Conservation (phyloP, 2,888 invertebrate species). For the Lypha dubia region DNA sequence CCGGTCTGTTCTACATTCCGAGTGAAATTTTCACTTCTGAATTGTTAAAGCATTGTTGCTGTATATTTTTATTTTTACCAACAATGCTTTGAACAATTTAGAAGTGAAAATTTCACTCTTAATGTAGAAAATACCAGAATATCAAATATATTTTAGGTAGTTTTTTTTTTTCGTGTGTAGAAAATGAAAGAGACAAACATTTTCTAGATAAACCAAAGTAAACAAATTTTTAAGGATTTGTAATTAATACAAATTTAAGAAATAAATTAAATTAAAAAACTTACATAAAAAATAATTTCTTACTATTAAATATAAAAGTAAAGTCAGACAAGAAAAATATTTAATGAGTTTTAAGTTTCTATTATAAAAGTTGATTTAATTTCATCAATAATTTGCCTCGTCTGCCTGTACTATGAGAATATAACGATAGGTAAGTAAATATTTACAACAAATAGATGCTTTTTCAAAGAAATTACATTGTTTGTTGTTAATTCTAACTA, state of each 20-base stretch:
- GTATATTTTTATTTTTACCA: no score
- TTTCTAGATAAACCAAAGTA: slow-evolving; percentile 60
- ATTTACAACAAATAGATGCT: background rate
- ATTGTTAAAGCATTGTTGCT: no score
- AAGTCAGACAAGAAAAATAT: background rate
- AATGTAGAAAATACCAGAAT: no score
- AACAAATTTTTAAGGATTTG: slow-evolving; percentile 66
- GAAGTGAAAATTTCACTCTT: no score
- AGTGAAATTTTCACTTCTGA: no score
- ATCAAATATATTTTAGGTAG: slow-evolving; percentile 65
- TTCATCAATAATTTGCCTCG: background rate
- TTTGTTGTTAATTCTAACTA: no score
- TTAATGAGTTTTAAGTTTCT: no score
- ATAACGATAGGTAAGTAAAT: background rate
- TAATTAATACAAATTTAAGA: slow-evolving; percentile 63
- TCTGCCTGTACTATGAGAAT: background rate
- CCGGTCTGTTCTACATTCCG: no score
- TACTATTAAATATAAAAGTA: background rate
- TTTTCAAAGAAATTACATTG: no score
- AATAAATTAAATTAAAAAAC: slow-evolving; percentile 60
- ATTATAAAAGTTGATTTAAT: no score
- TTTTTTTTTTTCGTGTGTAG: slow-evolving; percentile 59
- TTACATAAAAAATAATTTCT: background rate
- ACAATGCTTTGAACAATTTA: no score
- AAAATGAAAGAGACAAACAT: slow-evolving; percentile 59